Evolutionary conservation across 1,140 invertebrate species (phyloP).

Genomic region (Cherax destructor): DNA sequence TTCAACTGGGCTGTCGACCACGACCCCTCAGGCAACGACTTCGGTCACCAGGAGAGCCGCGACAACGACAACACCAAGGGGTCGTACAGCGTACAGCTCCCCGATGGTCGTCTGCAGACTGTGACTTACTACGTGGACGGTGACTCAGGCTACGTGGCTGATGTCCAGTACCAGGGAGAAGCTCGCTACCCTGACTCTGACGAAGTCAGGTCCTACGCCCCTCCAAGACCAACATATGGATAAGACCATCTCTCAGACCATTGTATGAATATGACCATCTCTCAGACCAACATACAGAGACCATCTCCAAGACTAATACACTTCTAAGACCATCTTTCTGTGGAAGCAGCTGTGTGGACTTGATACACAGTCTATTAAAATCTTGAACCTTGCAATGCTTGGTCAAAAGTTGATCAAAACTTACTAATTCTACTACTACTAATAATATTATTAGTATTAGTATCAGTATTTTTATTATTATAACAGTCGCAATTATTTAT

Average conservation of each 20-base stretch:
- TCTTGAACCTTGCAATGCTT: too few species aligned
- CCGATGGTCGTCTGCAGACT: constrained; percentile 80
- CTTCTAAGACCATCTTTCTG: too few species aligned
- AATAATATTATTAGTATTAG: too few species aligned
- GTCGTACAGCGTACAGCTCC: constrained; percentile 88
- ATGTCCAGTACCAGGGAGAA: constrained; percentile 66
- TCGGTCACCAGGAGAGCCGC: constrained; percentile 87
- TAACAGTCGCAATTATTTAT: too few species aligned
- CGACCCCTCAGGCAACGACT: constrained; percentile 84
- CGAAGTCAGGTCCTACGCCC: background rate
- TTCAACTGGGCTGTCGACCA: constrained; percentile 90
- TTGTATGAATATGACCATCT: too few species aligned
- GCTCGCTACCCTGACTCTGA: constrained; percentile 24
- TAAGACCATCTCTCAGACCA: background rate
- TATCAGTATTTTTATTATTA: too few species aligned
- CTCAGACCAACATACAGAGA: too few species aligned
- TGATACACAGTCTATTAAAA: too few species aligned
- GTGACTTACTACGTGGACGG: constrained; percentile 84
- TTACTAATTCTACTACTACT: too few species aligned
- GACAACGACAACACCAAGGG: constrained; percentile 87
- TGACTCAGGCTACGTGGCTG: constrained; percentile 73
- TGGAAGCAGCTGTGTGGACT: too few species aligned
- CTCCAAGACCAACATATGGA: background rate
- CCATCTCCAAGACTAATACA: too few species aligned
- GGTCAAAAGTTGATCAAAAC: too few species aligned